These are phyloP conservation scores for Poecilia velifera DNA, from an alignment of 2,797 vertebrate species.

Conservation along the genomic window DNA sequence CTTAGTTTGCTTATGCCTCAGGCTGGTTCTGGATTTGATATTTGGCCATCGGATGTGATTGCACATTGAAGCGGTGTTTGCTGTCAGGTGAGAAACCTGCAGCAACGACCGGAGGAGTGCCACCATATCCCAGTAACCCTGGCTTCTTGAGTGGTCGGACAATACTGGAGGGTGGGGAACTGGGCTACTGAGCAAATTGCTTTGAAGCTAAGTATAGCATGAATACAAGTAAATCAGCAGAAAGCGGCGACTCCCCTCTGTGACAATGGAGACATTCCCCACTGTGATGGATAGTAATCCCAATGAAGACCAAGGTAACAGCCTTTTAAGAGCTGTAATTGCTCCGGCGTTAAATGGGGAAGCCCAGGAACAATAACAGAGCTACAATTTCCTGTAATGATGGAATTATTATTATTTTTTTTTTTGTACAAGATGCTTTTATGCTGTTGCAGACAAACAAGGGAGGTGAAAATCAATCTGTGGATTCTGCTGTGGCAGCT, in stretches of 20 bases:
- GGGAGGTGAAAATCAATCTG: constrained; percentile 55
- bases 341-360: constrained; percentile 69
- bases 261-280: constrained; percentile 77
- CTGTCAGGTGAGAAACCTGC: constrained; percentile 51
- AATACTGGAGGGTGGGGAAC: constrained; percentile 38
- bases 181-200: constrained; percentile 64
- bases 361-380: constrained; percentile 67
- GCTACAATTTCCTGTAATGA: constrained; percentile 77
- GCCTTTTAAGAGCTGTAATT: constrained; percentile 77
- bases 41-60: constrained; percentile 43
- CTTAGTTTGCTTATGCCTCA: background rate
- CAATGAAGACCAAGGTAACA: constrained; percentile 74
- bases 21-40: constrained; percentile 21
- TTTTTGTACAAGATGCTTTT: constrained; percentile 65
- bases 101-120: constrained; percentile 40
- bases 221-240: constrained; percentile 71
- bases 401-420: constrained; percentile 48
- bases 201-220: constrained; percentile 74
- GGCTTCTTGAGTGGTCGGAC: constrained; percentile 68
- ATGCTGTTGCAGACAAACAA: constrained; percentile 64
- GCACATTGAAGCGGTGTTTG: constrained; percentile 48
- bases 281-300: constrained; percentile 72
- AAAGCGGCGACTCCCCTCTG: constrained; percentile 75
- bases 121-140: constrained; percentile 61
- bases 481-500: constrained; percentile 23